Evolutionary conservation across 2,888 invertebrate species (phyloP).

Genomic region (Nebria salina): DNA sequence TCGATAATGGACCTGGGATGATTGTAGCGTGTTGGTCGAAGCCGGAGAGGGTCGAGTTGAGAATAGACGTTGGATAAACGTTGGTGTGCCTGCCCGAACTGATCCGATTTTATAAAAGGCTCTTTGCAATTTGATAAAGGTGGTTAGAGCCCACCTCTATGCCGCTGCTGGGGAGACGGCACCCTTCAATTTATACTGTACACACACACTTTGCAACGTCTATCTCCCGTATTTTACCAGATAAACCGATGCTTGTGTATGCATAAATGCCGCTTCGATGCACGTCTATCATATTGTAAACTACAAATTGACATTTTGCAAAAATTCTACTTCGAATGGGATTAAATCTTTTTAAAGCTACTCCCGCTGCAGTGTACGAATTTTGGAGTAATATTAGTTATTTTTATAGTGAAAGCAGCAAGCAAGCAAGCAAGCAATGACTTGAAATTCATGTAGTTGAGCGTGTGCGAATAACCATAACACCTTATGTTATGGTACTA

Average conservation of each 20-base stretch:
- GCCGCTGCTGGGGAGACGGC: background rate
- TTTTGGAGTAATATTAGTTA: background rate
- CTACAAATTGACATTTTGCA: background rate
- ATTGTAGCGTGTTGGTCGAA: background rate
- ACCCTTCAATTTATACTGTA: slow-evolving; percentile 3
- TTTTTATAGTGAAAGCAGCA: background rate
- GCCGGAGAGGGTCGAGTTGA: background rate
- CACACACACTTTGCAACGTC: background rate
- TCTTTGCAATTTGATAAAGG: slow-evolving; percentile 61
- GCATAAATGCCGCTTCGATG: background rate
- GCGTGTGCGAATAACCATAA: slow-evolving; percentile 11
- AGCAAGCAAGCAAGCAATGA: background rate
- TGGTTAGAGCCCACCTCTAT: slow-evolving; percentile 53
- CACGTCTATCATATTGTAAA: background rate
- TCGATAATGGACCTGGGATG: slow-evolving; percentile 19
- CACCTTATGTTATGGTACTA: slow-evolving; percentile 10
- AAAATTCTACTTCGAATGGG: background rate
- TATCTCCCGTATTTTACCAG: background rate
- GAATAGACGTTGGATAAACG: slow-evolving; percentile 4
- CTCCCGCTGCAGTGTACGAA: background rate
- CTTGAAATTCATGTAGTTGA: background rate
- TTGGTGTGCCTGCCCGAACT: slow-evolving; percentile 54
- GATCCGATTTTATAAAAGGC: slow-evolving; percentile 62
- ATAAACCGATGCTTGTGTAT: background rate
- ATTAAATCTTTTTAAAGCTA: background rate